phyloP scores from a whole-genome alignment of 2,888 invertebrate species.

The Napeogenes inachia region DNA sequence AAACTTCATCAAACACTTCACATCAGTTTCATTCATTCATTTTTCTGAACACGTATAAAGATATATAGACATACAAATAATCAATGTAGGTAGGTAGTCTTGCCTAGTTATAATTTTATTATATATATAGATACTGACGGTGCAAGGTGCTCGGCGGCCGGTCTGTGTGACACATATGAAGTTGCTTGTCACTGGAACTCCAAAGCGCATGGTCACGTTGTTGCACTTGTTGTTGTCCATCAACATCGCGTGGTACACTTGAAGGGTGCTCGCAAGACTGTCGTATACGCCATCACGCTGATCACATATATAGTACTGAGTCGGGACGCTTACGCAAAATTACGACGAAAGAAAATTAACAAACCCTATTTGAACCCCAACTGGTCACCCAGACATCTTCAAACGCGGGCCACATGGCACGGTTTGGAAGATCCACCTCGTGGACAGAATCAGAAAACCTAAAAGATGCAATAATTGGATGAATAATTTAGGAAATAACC shows the following conservation, averaged over 20 bases:
- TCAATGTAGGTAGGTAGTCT: no score
- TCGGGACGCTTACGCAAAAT: neutral
- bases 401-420: conserved; percentile 58
- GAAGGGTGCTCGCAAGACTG: conserved; percentile 39
- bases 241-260: conserved; percentile 53
- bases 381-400: conserved; percentile 66
- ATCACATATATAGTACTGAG: conserved; percentile 6
- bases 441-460: conserved; percentile 60
- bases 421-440: conserved; percentile 58
- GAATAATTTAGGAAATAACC: neutral
- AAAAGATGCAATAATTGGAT: neutral
- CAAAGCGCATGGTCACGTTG: conserved; percentile 58
- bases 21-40: no score
- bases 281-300: conserved; percentile 63
- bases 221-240: conserved; percentile 51
- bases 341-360: conserved; percentile 12
- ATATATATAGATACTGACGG: conserved; percentile 43
- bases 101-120: no score
- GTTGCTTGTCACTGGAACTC: conserved; percentile 51
- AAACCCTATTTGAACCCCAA: conserved; percentile 63
- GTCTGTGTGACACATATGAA: conserved; percentile 61
- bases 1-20: no score
- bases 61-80: no score
- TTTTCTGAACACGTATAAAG: no score
- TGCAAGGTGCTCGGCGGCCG: conserved; percentile 59